Evolutionary conservation across 2,797 vertebrate genomes (phyloP).

Genomic region (Manis javanica): DNA sequence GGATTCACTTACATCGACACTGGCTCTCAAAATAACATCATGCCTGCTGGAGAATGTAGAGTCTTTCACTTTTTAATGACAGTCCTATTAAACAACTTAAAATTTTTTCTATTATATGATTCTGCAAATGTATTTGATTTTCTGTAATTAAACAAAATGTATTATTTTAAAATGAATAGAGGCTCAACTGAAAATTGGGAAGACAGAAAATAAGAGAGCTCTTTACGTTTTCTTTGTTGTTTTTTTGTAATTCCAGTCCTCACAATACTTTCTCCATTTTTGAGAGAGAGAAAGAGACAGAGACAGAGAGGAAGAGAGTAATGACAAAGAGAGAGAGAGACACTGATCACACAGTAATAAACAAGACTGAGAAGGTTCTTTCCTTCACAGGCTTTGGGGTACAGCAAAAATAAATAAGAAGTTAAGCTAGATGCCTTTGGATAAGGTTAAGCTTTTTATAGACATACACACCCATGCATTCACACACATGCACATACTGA

Average conservation of each 20-base stretch:
- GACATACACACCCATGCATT: background rate
- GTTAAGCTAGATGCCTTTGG: background rate
- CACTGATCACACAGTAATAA: background rate
- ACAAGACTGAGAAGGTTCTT: background rate
- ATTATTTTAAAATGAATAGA: background rate
- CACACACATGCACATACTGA: background rate
- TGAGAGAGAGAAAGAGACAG: background rate
- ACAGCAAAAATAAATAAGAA: background rate
- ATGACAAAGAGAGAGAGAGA: background rate
- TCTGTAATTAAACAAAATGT: background rate
- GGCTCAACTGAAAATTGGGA: background rate
- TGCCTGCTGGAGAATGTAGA: background rate
- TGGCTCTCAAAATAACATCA: background rate
- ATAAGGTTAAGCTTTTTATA: background rate
- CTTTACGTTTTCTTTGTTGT: background rate
- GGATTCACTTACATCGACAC: background rate
- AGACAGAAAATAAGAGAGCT: background rate
- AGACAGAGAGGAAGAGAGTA: background rate
- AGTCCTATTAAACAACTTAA: background rate
- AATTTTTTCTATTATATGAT: background rate
- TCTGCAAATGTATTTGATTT: background rate
- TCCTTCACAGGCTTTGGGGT: background rate
- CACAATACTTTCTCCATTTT: background rate
- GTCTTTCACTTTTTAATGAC: background rate
- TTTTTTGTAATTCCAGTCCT: background rate